Conservation (phyloP, 92 coral and sea anemone genomes). For the Pocillopora meandrina region DNA sequence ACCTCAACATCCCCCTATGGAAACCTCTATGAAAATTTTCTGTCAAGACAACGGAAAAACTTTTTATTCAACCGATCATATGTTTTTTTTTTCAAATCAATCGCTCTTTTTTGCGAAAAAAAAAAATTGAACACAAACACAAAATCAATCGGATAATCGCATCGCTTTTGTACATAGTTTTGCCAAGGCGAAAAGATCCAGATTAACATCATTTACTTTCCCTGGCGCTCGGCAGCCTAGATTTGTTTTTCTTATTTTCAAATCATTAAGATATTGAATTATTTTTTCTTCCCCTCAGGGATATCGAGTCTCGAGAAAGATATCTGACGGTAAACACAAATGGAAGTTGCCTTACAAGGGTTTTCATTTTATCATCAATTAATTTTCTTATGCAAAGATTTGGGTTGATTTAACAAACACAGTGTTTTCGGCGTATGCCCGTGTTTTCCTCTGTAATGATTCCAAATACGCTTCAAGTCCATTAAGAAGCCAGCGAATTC, state of each 20-base stretch:
- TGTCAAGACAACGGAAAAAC: background rate
- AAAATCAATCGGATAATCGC: slow-evolving; percentile 1
- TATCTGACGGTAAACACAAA: slow-evolving; percentile 22
- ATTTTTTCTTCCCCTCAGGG: slow-evolving; percentile 4
- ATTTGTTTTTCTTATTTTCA: background rate
- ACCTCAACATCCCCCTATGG: background rate
- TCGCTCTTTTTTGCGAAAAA: background rate
- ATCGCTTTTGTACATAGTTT: slow-evolving; percentile 4
- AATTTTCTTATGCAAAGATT: background rate
- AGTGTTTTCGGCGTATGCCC: background rate
- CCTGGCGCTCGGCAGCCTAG: slow-evolving; percentile 1
- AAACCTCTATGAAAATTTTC: background rate
- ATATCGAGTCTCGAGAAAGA: background rate
- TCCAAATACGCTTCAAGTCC: slow-evolving; percentile 1
- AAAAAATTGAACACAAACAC: background rate
- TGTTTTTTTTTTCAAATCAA: slow-evolving; percentile 7
- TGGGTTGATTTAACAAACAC: background rate
- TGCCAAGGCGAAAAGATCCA: background rate
- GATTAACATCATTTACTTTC: slow-evolving; percentile 3
- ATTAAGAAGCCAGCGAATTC: slow-evolving; percentile 17
- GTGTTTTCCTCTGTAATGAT: slow-evolving; percentile 10
- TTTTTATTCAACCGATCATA: slow-evolving; percentile 5
- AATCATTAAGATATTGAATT: background rate
- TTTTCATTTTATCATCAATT: slow-evolving; percentile 4
- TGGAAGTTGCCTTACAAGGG: slow-evolving; percentile 5